Evolutionary conservation across 2,888 invertebrate genomes (phyloP), one percentile per base, ranked within the genome.

Genomic region (Koerneria pararmatus): DNA sequence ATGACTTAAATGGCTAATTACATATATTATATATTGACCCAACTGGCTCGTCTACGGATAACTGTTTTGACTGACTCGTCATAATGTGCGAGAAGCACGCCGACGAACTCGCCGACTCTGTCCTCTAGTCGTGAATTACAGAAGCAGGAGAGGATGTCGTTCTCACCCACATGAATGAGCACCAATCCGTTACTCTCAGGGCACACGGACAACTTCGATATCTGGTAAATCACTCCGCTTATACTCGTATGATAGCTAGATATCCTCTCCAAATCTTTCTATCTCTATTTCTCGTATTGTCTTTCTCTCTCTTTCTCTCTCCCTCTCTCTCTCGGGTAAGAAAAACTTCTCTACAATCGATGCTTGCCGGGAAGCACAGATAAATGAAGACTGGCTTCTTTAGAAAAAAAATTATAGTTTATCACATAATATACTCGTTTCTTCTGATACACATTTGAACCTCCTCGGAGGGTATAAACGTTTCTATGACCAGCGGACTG

Each of bases 141-240:
- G 15, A 85, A 78, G 71, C 84, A 85, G 37, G 85, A 74, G 37
- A 86, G 85, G 6, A 86, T 79, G 74, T 86, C 86, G 74, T 86
- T 86, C 57, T 83, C 82, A 19, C 81, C 83, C 32, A 85, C 79
- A 70, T 86, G 85, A 31, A 86, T 74, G 34, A 85, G 84, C n/a
- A 84, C 75, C 66, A 86, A 76, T 71, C 85, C 84, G 72, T 86
- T 85, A 24, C 74, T 68, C 34, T 84, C 84, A 37, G 84, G 82
- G 35, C 82, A 81, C 2, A 86, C 79, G 63, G 84, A 84, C 24
- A 86, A 56, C 4, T 84, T 83, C 0, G 80, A 80, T 31, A 86
- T 70, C 84, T 84, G 74, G 34, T 70, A 68, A 35, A 19, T 27
- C 37, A 78, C 68, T 68, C 82, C 82, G n/a, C n/a, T n/a, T n/a